These are phyloP conservation scores for Trichogramma pretiosum DNA, from an alignment of 1,140 invertebrate genomes.

Conservation along the genomic window DNA sequence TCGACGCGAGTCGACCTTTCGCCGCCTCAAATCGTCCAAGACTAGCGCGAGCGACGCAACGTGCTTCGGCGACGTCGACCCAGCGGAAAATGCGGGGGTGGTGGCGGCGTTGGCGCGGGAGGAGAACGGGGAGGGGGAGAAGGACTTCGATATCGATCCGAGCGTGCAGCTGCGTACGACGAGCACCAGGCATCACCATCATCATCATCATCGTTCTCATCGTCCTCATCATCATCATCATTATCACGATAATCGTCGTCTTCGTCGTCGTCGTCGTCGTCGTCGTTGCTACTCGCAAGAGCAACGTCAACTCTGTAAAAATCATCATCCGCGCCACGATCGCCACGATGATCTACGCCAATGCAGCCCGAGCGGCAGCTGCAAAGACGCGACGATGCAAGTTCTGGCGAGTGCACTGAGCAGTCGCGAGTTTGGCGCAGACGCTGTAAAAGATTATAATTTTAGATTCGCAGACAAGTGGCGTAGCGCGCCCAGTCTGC, in stretches of 20 bases:
- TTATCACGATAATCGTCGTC: not conserved
- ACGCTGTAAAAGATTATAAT: conserved; percentile 32
- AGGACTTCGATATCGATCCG: conserved; percentile 26
- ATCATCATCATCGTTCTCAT: conserved; percentile 20
- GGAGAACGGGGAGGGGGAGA: conserved; percentile 43
- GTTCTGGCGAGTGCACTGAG: too few relatives aligned
- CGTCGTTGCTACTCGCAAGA: conserved; percentile 1
- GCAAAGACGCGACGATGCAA: conserved; percentile 36
- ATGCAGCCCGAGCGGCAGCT: conserved; percentile 24
- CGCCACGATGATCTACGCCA: conserved; percentile 7
- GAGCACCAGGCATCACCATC: conserved; percentile 18
- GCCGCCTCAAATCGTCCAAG: conserved; percentile 29
- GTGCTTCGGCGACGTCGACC: conserved; percentile 22
- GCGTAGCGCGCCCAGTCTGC: conserved; percentile 43
- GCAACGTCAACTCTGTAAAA: conserved; percentile 17
- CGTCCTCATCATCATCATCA: conserved; percentile 13
- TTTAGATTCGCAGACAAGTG: conserved; percentile 45
- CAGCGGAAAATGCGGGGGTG: conserved; percentile 26
- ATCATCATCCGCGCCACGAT: conserved; percentile 14
- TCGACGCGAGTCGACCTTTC: conserved; percentile 30
- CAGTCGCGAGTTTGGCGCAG: conserved; percentile 25
- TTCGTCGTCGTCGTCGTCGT: conserved; percentile 16
- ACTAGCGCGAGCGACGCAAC: not conserved
- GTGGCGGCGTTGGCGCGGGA: conserved; percentile 27
- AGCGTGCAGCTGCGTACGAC: conserved; percentile 20